Conservation (phyloP, 2,888 invertebrate species). For the Lymantria dispar region DNA sequence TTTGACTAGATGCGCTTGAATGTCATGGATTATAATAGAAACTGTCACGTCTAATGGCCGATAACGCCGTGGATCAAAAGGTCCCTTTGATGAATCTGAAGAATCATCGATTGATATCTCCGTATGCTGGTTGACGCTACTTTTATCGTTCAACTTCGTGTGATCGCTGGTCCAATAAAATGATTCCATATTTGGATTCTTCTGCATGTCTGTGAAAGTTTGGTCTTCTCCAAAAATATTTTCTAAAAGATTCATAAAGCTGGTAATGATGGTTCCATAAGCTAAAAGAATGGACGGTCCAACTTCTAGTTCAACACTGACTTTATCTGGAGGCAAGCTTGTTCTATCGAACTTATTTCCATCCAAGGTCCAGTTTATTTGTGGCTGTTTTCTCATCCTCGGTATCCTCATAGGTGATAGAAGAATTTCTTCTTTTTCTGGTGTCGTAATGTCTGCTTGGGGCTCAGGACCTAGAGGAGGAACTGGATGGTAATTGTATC, state of each 20-base stretch:
- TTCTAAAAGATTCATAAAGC: conserved; percentile 95
- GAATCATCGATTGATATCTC: conserved; percentile 85
- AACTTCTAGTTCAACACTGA: conserved; percentile 96
- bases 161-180: conserved; percentile 68
- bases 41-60: conserved; percentile 95
- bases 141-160: conserved; percentile 63
- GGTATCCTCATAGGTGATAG: conserved; percentile 96
- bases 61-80: conserved; percentile 93
- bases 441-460: conserved; percentile 95
- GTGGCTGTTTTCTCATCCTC: conserved; percentile 87
- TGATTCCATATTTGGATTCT: conserved; percentile 74
- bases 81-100: conserved; percentile 81
- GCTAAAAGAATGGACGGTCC: conserved; percentile 95
- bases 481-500: conserved; percentile 95
- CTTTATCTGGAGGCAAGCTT: conserved; percentile 92
- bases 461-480: conserved; percentile 94
- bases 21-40: conserved; percentile 96
- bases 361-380: conserved; percentile 85
- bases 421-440: conserved; percentile 96
- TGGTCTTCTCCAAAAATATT: conserved; percentile 99
- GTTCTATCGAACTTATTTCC: conserved; percentile 94
- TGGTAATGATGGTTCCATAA: conserved; percentile 95
- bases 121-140: conserved; percentile 69
- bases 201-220: conserved; percentile 95
- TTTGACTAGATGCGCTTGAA: conserved; percentile 96